Evolutionary conservation across 2,888 invertebrate genomes (phyloP).

Genomic region (Campoplex nolae): DNA sequence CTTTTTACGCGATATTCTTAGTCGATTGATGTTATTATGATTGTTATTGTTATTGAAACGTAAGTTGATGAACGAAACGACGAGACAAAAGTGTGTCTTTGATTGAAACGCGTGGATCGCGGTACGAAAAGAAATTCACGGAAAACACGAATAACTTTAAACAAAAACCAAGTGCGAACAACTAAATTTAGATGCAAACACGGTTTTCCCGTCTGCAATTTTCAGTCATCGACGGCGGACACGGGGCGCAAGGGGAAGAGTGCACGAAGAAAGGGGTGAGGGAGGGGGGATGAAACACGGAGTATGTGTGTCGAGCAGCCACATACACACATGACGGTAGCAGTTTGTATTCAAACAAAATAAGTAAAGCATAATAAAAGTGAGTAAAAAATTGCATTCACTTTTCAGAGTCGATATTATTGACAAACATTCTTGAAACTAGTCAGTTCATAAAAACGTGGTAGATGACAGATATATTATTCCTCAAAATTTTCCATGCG

Average conservation of each 20-base stretch:
- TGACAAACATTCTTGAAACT: background rate
- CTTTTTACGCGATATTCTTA: constrained; percentile 20
- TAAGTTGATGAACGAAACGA: background rate
- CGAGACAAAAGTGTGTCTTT: background rate
- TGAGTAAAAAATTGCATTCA: background rate
- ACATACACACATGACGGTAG: background rate
- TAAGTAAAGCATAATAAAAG: background rate
- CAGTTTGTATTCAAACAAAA: background rate
- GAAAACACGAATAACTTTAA: constrained; percentile 29
- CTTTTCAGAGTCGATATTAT: background rate
- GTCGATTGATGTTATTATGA: constrained; percentile 22
- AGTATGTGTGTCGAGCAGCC: constrained; percentile 21
- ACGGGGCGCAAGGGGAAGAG: constrained; percentile 7
- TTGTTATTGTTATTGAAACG: constrained; percentile 16
- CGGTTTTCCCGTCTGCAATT: constrained; percentile 62
- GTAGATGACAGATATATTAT: background rate
- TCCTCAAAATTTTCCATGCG: background rate
- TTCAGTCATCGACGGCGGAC: constrained; percentile 29
- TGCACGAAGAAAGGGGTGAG: background rate
- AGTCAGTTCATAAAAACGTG: background rate
- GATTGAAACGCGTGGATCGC: background rate
- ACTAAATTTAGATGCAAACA: constrained; percentile 66
- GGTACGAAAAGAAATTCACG: constrained; percentile 24
- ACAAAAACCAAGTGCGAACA: constrained; percentile 41
- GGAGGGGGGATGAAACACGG: constrained; percentile 24